Evolutionary conservation across 2,113 vertebrate species (phyloP), one percentile per base, ranked within the genome.

Genomic region (Pelecanus crispus): DNA sequence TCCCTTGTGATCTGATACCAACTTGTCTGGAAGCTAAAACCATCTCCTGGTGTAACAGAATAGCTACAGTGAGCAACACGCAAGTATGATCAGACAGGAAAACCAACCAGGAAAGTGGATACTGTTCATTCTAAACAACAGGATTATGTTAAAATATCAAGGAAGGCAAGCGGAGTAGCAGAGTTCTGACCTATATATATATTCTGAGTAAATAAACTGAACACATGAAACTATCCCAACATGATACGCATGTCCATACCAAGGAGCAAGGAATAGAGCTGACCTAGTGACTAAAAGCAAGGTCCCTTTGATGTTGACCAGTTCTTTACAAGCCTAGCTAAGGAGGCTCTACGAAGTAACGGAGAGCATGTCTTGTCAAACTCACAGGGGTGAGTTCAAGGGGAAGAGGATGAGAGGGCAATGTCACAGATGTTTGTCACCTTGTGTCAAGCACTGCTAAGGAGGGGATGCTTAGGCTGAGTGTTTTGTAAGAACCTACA

Each of bases 231-330:
- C 32, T 81, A 10, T 79, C n/a, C 19, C 67, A 70, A 19, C 24
- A 40, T 0, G 0, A 31, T 5, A 20, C 0, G 1, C 3, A 42
- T n/a, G 53, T n/a, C 17, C 38, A 7, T 65, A 36, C 0, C 0
- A 72, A 72, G 25, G 36, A 72, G n/a, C 12, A 47, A 81, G 24
- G n/a, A 38, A 34, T 10, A 49, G 38, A 58, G 17, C 5, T 91
- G 42, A 74, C 45, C 19, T 70, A 19, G 2, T 5, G 50, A 74
- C 42, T 67, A 67, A 62, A 91, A 74, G 9, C 1, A 2, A 71
- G 20, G 25, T 9, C 53, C 25, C 28, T 71, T 68, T 81, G 55
- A 53, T 38, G 26, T 17, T 52, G 65, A 36, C 38, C 29, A 14
- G 32, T 25, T 56, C n/a, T 77, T 80, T 68, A 58, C 19, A 66